Evolutionary conservation across 2,888 invertebrate genomes (phyloP).

Genomic region (Cerastis leucographa): DNA sequence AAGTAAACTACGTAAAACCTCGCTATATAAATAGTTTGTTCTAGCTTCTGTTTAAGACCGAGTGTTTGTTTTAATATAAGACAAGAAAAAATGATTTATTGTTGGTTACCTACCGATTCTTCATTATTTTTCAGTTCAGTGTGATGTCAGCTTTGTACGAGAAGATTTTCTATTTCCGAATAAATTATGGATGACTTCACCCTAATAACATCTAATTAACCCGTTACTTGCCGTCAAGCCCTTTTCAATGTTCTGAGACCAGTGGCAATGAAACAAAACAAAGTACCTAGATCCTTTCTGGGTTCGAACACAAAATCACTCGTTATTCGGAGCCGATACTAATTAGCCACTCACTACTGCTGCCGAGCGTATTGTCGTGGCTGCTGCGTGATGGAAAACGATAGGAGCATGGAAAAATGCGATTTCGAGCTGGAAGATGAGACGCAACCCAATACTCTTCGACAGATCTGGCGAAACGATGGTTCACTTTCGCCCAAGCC

Average conservation of each 20-base stretch:
- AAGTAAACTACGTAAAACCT: constrained; percentile 35
- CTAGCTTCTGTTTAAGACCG: constrained; percentile 47
- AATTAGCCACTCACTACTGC: too few species aligned
- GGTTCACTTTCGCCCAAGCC: too few species aligned
- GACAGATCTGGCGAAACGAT: too few species aligned
- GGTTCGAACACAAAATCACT: background rate
- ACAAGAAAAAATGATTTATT: constrained; percentile 52
- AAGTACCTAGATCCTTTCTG: background rate
- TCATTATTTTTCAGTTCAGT: background rate
- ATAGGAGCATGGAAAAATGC: too few species aligned
- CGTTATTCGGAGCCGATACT: background rate
- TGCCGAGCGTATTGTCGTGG: too few species aligned
- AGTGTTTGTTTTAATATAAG: constrained; percentile 22
- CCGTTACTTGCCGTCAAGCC: background rate
- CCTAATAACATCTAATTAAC: background rate
- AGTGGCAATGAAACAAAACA: background rate
- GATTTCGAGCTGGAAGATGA: too few species aligned
- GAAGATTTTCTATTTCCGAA: background rate
- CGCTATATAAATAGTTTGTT: constrained; percentile 33
- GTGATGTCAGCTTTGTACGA: background rate
- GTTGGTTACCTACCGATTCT: background rate
- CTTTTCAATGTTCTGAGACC: too few species aligned
- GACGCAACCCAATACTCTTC: too few species aligned
- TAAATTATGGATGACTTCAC: background rate
- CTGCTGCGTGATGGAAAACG: too few species aligned